Conservation (phyloP, 2,797 vertebrate species). For the Podargus strigoides region DNA sequence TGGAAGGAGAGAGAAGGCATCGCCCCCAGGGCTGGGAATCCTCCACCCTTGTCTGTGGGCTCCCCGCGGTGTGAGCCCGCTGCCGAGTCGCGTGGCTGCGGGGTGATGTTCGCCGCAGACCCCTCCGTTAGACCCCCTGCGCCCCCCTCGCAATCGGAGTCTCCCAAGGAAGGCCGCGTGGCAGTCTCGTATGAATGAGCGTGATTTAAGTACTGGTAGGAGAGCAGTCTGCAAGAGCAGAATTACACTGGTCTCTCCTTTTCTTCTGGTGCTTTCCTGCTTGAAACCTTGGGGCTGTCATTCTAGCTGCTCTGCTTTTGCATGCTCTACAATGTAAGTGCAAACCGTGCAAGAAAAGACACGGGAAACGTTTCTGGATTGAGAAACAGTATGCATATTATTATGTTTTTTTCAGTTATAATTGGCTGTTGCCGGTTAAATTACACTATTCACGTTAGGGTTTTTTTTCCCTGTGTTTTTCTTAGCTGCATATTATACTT, state of each 20-base stretch:
- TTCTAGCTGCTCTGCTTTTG: background rate
- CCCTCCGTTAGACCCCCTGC: no score
- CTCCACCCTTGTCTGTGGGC: fast-evolving
- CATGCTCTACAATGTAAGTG: fast-evolving
- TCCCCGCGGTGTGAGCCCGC: no score
- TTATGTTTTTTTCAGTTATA: fast-evolving
- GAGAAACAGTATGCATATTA: no score
- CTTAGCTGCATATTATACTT: background rate
- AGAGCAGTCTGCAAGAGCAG: no score
- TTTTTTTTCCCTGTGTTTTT: fast-evolving
- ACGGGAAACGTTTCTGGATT: background rate
- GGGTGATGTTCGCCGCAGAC: background rate
- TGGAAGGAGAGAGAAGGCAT: background rate
- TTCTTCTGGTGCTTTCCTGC: background rate
- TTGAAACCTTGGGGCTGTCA: fast-evolving
- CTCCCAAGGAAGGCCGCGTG: no score
- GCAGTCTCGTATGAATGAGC: fast-evolving
- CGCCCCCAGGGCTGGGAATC: background rate
- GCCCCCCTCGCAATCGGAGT: no score
- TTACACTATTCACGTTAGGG: fast-evolving
- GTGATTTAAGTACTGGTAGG: fast-evolving
- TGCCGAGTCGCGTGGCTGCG: no score
- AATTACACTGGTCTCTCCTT: fast-evolving
- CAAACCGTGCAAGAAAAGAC: background rate
- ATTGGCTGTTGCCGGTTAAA: background rate